phyloP scores from a whole-genome alignment of 2,888 invertebrate genomes.

The Nephrotoma flavescens region DNA sequence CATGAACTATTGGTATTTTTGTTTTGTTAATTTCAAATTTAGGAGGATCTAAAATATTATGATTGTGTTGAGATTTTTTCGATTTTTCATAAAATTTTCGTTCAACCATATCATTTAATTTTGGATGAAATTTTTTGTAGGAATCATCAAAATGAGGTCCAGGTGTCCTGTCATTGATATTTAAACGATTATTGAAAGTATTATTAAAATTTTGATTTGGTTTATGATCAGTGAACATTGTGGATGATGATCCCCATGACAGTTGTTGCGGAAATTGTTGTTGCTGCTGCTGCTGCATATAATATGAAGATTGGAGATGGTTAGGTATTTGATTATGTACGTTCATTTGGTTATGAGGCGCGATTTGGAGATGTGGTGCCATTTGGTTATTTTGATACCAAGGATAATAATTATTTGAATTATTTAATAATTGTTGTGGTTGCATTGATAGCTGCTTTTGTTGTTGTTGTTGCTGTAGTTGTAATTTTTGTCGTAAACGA shows the following conservation, averaged over 20 bases:
- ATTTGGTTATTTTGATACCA: not conserved
- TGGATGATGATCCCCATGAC: not conserved
- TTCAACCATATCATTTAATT: constrained; percentile 19
- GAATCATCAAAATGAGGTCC: not conserved
- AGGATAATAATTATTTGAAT: not conserved
- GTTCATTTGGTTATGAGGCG: not conserved
- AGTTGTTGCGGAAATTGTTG: not conserved
- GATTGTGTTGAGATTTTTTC: constrained; percentile 16
- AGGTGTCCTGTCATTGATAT: not conserved
- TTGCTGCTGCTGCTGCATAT: not conserved
- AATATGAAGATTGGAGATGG: not conserved
- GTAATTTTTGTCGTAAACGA: not conserved
- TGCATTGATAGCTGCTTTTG: not conserved
- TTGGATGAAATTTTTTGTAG: constrained; percentile 17
- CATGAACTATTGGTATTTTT: not conserved
- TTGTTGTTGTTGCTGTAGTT: not conserved
- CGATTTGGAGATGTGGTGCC: not conserved
- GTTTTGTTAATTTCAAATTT: not conserved
- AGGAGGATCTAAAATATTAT: not conserved
- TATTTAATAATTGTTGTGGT: not conserved
- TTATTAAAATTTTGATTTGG: not conserved
- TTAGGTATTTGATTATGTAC: not conserved
- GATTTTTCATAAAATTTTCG: constrained; percentile 20
- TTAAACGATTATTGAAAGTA: not conserved
- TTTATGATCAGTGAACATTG: not conserved